Conservation (phyloP, 2,888 invertebrate genomes). For the Zelleria hepariella region DNA sequence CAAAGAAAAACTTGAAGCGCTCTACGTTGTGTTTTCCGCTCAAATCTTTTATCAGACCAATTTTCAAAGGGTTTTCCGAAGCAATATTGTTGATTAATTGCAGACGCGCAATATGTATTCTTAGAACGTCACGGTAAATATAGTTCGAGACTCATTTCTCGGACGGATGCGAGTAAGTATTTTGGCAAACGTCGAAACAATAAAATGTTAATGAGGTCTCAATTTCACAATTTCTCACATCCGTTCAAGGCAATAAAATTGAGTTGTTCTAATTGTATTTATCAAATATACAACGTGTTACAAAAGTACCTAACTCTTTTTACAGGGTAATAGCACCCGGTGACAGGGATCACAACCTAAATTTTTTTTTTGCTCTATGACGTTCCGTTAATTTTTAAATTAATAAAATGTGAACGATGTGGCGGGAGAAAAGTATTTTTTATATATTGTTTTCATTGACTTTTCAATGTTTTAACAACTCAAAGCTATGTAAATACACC, state of each 20-base stretch:
- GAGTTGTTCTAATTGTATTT: background rate
- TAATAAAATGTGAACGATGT: no score
- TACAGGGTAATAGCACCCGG: no score
- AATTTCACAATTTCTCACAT: background rate
- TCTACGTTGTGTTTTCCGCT: background rate
- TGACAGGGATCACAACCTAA: no score
- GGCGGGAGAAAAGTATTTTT: no score
- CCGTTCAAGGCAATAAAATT: background rate
- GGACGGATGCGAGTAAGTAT: background rate
- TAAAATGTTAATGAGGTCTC: background rate
- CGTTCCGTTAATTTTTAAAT: no score
- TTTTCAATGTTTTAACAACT: no score
- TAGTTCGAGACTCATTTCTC: background rate
- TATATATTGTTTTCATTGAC: no score
- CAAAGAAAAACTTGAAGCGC: background rate
- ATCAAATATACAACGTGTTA: background rate
- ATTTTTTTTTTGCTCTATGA: no score
- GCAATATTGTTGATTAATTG: background rate
- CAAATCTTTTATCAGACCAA: background rate
- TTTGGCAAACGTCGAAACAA: constrained; percentile 5
- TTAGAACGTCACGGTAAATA: background rate
- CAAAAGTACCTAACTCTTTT: background rate
- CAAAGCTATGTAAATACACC: no score
- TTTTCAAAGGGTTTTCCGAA: background rate
- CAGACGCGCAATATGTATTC: background rate